These are phyloP conservation scores for Hyposoter dolosus DNA, from an alignment of 2,888 invertebrate species.

Conservation along the genomic window DNA sequence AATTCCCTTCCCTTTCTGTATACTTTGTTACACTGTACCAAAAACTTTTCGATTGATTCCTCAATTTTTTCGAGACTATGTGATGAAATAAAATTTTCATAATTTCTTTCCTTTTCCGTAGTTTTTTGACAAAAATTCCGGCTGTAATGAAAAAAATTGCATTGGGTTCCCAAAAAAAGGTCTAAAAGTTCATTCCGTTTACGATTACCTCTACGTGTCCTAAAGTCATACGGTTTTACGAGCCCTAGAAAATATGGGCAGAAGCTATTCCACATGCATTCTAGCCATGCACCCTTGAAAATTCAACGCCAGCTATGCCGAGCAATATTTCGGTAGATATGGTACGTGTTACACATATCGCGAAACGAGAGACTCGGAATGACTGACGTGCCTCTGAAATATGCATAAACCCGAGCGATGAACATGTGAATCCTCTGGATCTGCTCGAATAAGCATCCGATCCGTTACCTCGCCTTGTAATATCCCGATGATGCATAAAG, in stretches of 20 bases:
- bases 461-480: conserved; percentile 48
- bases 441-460: conserved; percentile 33
- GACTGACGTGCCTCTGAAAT: conserved; percentile 82
- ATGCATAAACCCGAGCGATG: conserved; percentile 80
- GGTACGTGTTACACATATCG: conserved; percentile 21
- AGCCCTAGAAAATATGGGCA: neutral
- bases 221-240: neutral
- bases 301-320: conserved; percentile 21
- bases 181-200: neutral
- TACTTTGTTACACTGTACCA: too few relatives aligned
- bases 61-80: too few relatives aligned
- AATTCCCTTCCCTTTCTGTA: too few relatives aligned
- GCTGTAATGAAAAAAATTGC: too few relatives aligned
- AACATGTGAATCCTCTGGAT: conserved; percentile 83
- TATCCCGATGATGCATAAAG: conserved; percentile 51
- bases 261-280: neutral
- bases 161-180: neutral
- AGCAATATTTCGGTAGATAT: conserved; percentile 16
- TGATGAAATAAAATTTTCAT: too few relatives aligned
- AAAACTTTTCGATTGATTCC: too few relatives aligned
- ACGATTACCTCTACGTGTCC: neutral
- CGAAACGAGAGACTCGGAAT: conserved; percentile 77
- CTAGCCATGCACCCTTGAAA: neutral
- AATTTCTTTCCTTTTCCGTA: too few relatives aligned
- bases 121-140: too few relatives aligned